Conservation (phyloP, 2,113 vertebrate genomes). For the Cichladusa arquata region DNA sequence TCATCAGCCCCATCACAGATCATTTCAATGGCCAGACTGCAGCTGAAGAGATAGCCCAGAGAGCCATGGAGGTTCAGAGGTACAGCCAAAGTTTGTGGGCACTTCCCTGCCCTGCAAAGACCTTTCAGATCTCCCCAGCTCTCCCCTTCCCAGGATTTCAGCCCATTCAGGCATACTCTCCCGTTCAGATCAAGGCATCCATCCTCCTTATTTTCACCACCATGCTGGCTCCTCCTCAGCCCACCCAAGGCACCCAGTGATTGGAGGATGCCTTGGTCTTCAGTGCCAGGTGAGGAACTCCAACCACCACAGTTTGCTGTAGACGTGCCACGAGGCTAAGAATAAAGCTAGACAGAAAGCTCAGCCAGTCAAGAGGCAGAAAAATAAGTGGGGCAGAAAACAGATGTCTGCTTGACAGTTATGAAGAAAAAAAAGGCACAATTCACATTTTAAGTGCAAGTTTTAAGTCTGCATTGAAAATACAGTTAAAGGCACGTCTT, state of each 20-base stretch:
- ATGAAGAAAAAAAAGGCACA: background rate
- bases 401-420: background rate
- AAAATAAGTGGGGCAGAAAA: background rate
- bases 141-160: background rate
- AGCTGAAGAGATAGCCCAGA: background rate
- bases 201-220: background rate
- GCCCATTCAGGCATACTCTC: background rate
- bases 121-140: background rate
- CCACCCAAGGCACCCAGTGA: background rate
- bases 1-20: background rate
- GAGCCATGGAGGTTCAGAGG: background rate
- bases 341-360: background rate
- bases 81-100: background rate
- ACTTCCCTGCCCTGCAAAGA: fast-evolving
- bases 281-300: background rate
- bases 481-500: background rate
- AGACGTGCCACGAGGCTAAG: background rate
- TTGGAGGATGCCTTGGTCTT: background rate
- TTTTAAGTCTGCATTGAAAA: background rate
- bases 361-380: background rate
- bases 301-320: background rate
- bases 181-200: background rate
- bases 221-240: background rate
- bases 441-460: constrained; percentile 6
- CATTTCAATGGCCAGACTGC: background rate